Evolutionary conservation across 2,797 vertebrate genomes (phyloP).

Genomic region (Euthynnus affinis): DNA sequence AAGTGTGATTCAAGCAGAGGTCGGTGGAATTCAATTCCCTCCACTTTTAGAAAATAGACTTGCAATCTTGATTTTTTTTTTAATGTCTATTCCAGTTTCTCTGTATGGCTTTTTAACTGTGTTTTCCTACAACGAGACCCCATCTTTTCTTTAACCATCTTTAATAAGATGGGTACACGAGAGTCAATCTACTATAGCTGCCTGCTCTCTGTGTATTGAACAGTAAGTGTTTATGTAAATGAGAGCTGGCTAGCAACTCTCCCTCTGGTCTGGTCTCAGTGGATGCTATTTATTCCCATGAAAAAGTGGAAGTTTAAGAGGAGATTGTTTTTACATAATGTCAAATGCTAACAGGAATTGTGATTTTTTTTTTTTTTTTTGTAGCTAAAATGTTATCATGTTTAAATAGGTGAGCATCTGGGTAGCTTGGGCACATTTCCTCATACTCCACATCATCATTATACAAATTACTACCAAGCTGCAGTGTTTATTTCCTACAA

Average conservation of each 20-base stretch:
- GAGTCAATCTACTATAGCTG: constrained; percentile 70
- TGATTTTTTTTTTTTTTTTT: constrained; percentile 35
- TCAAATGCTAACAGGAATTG: constrained; percentile 32
- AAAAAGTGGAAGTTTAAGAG: constrained; percentile 43
- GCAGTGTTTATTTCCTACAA: constrained; percentile 37
- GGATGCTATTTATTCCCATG: constrained; percentile 52
- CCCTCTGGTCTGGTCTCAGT: constrained; percentile 58
- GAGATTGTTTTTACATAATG: constrained; percentile 57
- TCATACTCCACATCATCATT: constrained; percentile 28
- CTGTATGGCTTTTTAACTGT: constrained; percentile 51
- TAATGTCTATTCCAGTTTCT: constrained; percentile 20
- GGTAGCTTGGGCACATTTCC: constrained; percentile 4
- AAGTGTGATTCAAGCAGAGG: constrained; percentile 46
- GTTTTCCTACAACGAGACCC: constrained; percentile 43
- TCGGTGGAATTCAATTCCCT: constrained; percentile 46
- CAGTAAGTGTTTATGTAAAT: constrained; percentile 79
- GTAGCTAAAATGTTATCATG: constrained; percentile 1
- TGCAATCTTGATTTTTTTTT: constrained; percentile 33
- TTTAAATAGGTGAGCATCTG: constrained; percentile 5
- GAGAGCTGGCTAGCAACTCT: constrained; percentile 46
- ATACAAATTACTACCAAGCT: constrained; percentile 17
- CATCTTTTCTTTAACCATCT: constrained; percentile 70
- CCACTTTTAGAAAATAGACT: constrained; percentile 53
- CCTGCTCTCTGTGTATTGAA: constrained; percentile 58
- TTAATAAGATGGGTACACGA: constrained; percentile 71